phyloP scores from a whole-genome alignment of 2,888 invertebrate species.

The Philaethria dido region DNA sequence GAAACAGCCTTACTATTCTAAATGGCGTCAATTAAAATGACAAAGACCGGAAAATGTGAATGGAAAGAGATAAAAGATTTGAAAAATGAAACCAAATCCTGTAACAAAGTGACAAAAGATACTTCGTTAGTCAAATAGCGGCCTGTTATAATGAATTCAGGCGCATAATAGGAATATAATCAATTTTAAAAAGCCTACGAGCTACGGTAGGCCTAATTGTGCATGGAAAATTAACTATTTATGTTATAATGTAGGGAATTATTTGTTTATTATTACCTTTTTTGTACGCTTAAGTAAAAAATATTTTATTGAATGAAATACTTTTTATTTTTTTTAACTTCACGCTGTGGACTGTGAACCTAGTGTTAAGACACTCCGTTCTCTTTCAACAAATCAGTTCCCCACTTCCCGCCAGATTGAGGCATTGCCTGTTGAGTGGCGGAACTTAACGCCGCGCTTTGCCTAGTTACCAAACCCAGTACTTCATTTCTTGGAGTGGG shows the following conservation, averaged over 20 bases:
- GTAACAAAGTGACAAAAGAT: conserved; percentile 46
- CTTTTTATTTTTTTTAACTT: too few relatives aligned
- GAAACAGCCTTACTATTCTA: conserved; percentile 29
- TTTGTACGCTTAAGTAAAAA: too few relatives aligned
- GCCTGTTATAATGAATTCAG: conserved; percentile 35
- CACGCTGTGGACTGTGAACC: too few relatives aligned
- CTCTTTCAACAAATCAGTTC: too few relatives aligned
- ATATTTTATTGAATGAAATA: too few relatives aligned
- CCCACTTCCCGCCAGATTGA: too few relatives aligned
- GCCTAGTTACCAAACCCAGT: too few relatives aligned
- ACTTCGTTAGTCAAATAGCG: conserved; percentile 44
- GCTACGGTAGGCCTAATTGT: background rate
- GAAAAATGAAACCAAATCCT: conserved; percentile 42
- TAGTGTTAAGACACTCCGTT: too few relatives aligned
- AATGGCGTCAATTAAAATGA: conserved; percentile 42
- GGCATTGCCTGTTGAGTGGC: too few relatives aligned
- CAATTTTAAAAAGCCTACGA: conserved; percentile 37
- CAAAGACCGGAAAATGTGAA: conserved; percentile 42
- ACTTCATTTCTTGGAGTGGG: too few relatives aligned
- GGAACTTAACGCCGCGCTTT: too few relatives aligned
- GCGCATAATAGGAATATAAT: conserved; percentile 43
- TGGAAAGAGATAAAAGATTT: conserved; percentile 42
- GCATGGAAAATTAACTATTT: conserved; percentile 5
- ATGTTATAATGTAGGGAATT: background rate
- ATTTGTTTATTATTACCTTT: background rate